Base-by-base conservation (phyloP, 2,888 invertebrate genomes). In the Hybos culiciformis region DNA sequence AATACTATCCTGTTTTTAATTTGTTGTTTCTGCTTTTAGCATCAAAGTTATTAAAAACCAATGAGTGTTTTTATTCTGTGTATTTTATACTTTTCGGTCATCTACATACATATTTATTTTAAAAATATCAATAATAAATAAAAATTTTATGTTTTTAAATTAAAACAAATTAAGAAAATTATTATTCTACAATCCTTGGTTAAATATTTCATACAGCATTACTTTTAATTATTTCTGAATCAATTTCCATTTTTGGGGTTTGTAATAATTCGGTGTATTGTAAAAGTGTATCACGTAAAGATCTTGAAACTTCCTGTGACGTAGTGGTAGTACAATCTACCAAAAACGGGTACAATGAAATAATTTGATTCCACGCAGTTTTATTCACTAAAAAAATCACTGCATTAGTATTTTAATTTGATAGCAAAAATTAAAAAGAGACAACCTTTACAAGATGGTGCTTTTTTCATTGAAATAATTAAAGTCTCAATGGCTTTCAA, bases 401-500 rank as follows among this genome's bases (percentile, higher is more conserved):
- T 6, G 12, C 26, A 12, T 26, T 26, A 12, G 12, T 26, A 26
- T 7, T 23, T 23, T 9, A 23, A 26, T 4, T 26, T 26, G 9
- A 26, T 12, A 26, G 3, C 12, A 5, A 5, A 12, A 9, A 26
- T 23, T 23, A 26, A 26, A 9, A 26, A 17, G 3, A 37, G 48
- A 48, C 58, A 70, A 84, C 84, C 81, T 73, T 90, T 90, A 42
- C 80, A 81, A 39, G 81, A 74, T 15, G 91, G 85, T 31, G 92
- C 91, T 58, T 86, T 88, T 67, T 93, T 92, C 73, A 96, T 78
- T 4, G 93, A 90, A 40, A 85, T 79, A 6, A 93, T 81, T 34
- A 96, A 71, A 0, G 94, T 93, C 24, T 92, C 87, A 43, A 94
- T 81, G 42, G 94, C 94, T 66, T 93, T 91, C 42, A 96, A 65